These are phyloP conservation scores for Danaus plexippus DNA, from an alignment of 1,140 invertebrate genomes.

Conservation along the genomic window DNA sequence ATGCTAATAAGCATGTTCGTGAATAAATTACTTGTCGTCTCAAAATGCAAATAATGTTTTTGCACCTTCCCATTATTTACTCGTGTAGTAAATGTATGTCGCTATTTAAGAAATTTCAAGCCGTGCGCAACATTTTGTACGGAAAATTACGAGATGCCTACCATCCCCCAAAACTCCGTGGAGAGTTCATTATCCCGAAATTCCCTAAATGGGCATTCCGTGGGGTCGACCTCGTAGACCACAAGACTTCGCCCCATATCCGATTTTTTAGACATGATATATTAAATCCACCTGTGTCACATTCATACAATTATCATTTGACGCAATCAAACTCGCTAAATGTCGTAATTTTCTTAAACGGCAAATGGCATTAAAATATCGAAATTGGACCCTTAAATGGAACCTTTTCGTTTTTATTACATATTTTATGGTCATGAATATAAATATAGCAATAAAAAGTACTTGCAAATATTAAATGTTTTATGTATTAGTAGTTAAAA, in stretches of 20 bases:
- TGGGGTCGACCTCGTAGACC: constrained; percentile 30
- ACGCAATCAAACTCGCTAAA: constrained; percentile 2
- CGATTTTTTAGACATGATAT: constrained; percentile 29
- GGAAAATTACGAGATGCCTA: constrained; percentile 18
- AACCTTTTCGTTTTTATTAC: constrained; percentile 4
- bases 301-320: neutral
- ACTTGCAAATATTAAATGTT: too few relatives aligned
- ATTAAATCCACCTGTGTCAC: too few relatives aligned
- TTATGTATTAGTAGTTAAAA: too few relatives aligned
- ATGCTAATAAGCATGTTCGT: too few relatives aligned
- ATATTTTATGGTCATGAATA: neutral
- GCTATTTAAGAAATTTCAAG: too few relatives aligned
- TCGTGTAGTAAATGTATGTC: too few relatives aligned
- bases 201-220: constrained; percentile 57
- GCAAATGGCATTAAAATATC: constrained; percentile 1
- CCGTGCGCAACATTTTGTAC: too few relatives aligned
- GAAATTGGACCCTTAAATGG: constrained; percentile 4
- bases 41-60: too few relatives aligned
- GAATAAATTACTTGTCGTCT: too few relatives aligned
- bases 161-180: constrained; percentile 54
- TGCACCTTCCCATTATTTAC: too few relatives aligned
- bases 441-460: neutral
- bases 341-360: neutral
- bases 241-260: constrained; percentile 21
- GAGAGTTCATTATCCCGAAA: constrained; percentile 54